phyloP scores from a whole-genome alignment of 2,888 invertebrate genomes.

The Tenthredo distinguenda region DNA sequence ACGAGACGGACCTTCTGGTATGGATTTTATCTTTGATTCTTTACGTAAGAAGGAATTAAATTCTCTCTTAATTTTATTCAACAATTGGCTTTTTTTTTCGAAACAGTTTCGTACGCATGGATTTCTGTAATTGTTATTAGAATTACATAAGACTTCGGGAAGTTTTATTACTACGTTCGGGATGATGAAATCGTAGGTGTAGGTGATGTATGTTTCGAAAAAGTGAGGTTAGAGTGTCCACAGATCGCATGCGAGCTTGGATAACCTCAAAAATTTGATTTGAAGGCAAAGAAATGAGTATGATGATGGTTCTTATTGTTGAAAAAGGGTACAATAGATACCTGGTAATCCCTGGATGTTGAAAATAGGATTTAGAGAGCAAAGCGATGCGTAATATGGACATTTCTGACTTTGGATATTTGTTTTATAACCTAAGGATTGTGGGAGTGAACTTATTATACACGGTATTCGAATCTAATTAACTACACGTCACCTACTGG shows the following conservation, averaged over 20 bases:
- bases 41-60: conserved; percentile 38
- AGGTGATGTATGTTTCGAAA: not conserved
- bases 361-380: conserved; percentile 47
- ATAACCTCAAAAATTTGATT: conserved; percentile 55
- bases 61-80: conserved; percentile 56
- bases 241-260: not conserved
- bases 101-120: conserved; percentile 56
- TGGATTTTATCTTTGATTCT: not conserved
- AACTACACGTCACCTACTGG: not conserved
- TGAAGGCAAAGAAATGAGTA: no score
- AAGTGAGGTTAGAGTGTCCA: conserved; percentile 1
- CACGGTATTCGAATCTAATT: not conserved
- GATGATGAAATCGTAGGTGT: not conserved
- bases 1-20: conserved; percentile 39
- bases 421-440: not conserved
- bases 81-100: conserved; percentile 56
- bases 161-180: not conserved
- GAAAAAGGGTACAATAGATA: conserved; percentile 33
- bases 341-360: conserved; percentile 56
- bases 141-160: not conserved
- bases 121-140: conserved; percentile 55
- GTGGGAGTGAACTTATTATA: not conserved
- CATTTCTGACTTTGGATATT: conserved; percentile 48
- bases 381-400: conserved; percentile 49
- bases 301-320: not conserved